Conservation (phyloP, 1,140 invertebrate species). For the Triops longicaudatus region DNA sequence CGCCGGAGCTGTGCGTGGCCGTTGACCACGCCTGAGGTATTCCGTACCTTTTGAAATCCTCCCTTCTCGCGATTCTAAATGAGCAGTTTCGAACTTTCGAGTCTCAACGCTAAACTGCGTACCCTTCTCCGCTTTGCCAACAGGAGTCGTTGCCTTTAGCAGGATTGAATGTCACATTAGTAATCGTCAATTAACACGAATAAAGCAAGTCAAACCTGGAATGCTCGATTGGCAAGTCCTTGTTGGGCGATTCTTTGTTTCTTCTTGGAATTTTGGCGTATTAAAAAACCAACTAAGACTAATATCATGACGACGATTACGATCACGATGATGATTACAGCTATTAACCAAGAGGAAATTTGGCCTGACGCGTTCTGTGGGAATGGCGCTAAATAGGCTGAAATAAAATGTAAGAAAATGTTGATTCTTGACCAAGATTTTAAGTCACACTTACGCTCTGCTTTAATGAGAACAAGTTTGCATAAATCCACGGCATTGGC, state of each 20-base stretch:
- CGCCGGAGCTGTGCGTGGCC: background rate
- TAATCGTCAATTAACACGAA: background rate
- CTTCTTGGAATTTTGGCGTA: background rate
- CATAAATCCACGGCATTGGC: constrained; percentile 10
- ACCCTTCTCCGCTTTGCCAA: background rate
- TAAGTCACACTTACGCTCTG: constrained; percentile 18
- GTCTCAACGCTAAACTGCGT: background rate
- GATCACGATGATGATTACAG: background rate
- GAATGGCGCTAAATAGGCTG: background rate
- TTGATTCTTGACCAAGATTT: background rate
- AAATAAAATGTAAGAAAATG: background rate
- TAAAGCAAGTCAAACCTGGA: background rate
- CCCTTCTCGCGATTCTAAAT: background rate
- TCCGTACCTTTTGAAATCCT: background rate
- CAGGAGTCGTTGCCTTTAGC: background rate
- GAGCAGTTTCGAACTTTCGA: background rate
- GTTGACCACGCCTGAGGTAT: background rate
- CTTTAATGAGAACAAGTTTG: constrained; percentile 15
- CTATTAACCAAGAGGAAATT: background rate
- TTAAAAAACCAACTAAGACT: background rate
- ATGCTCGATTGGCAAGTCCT: background rate
- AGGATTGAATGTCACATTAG: background rate
- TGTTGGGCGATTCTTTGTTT: background rate
- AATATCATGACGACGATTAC: background rate
- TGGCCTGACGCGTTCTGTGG: background rate